Conservation (phyloP, 53 echinoderm and acorn worm genomes). For the Paelopatides confundens region DNA sequence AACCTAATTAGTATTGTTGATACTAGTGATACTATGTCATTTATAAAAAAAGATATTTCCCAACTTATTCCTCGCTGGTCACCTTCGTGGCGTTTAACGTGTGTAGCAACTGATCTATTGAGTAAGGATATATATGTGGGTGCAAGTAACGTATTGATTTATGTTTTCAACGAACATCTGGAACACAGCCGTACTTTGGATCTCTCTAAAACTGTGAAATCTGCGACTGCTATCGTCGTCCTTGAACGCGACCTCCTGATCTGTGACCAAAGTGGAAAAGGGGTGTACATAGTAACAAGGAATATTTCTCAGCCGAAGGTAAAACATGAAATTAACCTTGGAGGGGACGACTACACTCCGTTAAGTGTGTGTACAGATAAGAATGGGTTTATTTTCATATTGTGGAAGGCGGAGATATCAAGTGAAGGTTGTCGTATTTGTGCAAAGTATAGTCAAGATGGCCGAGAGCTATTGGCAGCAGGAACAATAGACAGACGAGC, state of each 20-base stretch:
- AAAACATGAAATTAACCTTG: not conserved
- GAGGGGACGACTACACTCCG: not conserved
- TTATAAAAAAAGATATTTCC: not conserved
- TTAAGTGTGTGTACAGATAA: not conserved
- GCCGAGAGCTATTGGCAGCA: not conserved
- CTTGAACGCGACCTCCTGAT: not conserved
- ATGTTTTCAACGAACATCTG: not conserved
- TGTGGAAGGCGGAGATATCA: not conserved
- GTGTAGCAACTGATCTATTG: not conserved
- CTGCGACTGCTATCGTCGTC: not conserved
- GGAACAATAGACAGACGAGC: not conserved
- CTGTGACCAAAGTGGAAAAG: not conserved
- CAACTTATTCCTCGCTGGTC: not conserved
- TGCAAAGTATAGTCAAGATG: not conserved
- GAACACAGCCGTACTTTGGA: not conserved
- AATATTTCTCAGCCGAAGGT: not conserved
- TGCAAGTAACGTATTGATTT: not conserved
- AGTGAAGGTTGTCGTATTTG: not conserved
- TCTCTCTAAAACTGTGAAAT: not conserved
- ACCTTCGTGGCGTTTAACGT: not conserved
- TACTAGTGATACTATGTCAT: not conserved
- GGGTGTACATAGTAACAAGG: not conserved
- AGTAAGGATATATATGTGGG: not conserved
- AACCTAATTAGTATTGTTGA: not conserved
- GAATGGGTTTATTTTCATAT: not conserved